Conservation (phyloP, 2,113 vertebrate species). For the Merops nubicus region DNA sequence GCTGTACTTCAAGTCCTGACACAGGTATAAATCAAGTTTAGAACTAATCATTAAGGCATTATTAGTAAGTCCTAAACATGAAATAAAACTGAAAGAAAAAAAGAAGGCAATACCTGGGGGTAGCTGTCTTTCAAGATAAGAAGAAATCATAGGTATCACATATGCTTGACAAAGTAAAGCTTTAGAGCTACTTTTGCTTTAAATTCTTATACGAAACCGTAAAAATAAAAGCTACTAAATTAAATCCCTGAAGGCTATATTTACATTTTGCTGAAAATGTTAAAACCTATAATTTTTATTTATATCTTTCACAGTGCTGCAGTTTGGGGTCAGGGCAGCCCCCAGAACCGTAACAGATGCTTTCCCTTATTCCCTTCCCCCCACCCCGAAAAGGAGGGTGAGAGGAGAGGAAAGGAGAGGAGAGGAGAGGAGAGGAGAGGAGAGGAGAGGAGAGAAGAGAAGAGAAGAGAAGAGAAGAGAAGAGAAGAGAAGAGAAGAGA, state of each 20-base stretch:
- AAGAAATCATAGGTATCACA: background rate
- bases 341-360: too few species aligned
- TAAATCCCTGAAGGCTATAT: background rate
- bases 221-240: background rate
- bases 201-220: background rate
- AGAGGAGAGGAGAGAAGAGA: too few species aligned
- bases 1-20: background rate
- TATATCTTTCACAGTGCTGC: background rate
- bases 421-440: too few species aligned
- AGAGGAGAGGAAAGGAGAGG: too few species aligned
- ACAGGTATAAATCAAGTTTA: background rate
- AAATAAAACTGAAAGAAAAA: background rate
- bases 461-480: too few species aligned
- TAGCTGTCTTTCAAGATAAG: background rate
- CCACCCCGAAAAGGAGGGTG: too few species aligned
- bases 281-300: background rate
- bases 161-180: background rate
- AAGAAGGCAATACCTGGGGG: background rate
- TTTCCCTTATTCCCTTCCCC: too few species aligned
- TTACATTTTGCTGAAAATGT: background rate
- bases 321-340: too few species aligned
- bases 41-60: background rate
- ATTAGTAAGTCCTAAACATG: background rate
- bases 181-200: background rate
- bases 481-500: too few species aligned